phyloP scores from a whole-genome alignment of 2,797 vertebrate species.

The Antennarius maculatus region DNA sequence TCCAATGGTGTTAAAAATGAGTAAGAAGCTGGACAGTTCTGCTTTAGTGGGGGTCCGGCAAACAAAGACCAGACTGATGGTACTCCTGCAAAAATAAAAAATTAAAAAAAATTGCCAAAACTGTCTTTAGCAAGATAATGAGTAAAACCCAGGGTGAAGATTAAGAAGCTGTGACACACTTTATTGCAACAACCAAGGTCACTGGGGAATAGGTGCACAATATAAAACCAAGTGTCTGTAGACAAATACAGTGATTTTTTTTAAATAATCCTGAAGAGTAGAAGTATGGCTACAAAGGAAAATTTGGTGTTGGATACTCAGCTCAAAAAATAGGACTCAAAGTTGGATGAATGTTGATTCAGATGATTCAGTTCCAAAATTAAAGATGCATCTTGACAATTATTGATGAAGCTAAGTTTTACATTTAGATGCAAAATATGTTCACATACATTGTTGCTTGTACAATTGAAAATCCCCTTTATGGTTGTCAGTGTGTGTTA shows the following conservation, averaged over 20 bases:
- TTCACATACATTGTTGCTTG: background rate
- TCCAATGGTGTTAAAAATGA: constrained; percentile 69
- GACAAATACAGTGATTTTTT: too few species aligned
- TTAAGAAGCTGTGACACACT: constrained; percentile 30
- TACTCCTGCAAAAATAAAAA: constrained; percentile 28
- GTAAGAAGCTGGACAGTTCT: constrained; percentile 68
- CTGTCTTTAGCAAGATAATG: constrained; percentile 48
- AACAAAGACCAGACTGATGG: constrained; percentile 49
- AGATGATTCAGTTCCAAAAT: too few species aligned
- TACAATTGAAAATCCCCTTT: constrained; percentile 18
- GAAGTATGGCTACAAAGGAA: background rate
- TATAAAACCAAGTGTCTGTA: too few species aligned
- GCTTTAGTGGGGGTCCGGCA: constrained; percentile 44
- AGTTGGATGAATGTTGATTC: too few species aligned
- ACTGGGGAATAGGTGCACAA: constrained; percentile 15
- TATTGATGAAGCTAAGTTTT: constrained; percentile 13
- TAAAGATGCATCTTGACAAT: background rate
- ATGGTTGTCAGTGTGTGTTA: constrained; percentile 38
- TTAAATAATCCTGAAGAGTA: too few species aligned
- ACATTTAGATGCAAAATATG: constrained; percentile 10
- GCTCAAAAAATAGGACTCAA: too few species aligned
- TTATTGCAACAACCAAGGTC: constrained; percentile 26
- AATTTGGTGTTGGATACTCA: background rate
- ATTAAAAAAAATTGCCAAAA: constrained; percentile 24
- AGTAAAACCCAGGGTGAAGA: constrained; percentile 48